Evolutionary conservation across 2,113 vertebrate species (phyloP).

Genomic region (Petrocephalus zakoni): DNA sequence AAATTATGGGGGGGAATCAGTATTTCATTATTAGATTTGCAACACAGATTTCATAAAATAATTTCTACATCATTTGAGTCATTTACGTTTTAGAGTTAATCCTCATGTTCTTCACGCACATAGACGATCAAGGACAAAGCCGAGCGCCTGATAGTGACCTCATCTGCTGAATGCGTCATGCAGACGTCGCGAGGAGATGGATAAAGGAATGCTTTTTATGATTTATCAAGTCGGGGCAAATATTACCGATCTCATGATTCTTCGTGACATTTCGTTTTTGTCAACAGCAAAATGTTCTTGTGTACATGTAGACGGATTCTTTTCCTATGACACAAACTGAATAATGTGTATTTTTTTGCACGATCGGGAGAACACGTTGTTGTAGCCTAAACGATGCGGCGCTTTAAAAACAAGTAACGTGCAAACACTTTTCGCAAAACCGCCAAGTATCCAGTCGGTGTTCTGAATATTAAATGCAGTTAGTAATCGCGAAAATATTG

Average conservation of each 20-base stretch:
- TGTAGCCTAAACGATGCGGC: background rate
- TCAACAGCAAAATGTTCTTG: background rate
- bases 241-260: background rate
- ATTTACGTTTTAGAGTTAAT: background rate
- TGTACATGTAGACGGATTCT: background rate
- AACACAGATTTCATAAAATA: background rate
- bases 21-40: background rate
- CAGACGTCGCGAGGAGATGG: background rate
- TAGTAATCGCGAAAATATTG: background rate
- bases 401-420: background rate
- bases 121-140: background rate
- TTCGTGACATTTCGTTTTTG: background rate
- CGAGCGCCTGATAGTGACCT: background rate
- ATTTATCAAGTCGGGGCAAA: constrained; percentile 7
- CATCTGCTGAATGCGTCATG: constrained; percentile 3
- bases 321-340: background rate
- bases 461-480: background rate
- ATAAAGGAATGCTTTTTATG: background rate
- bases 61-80: background rate
- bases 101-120: background rate
- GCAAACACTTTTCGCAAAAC: background rate
- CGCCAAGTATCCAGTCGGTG: background rate
- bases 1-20: background rate
- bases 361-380: background rate
- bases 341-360: too few species aligned